Conservation (phyloP, 2,888 invertebrate genomes). For the Hirtodrosophila confusa region DNA sequence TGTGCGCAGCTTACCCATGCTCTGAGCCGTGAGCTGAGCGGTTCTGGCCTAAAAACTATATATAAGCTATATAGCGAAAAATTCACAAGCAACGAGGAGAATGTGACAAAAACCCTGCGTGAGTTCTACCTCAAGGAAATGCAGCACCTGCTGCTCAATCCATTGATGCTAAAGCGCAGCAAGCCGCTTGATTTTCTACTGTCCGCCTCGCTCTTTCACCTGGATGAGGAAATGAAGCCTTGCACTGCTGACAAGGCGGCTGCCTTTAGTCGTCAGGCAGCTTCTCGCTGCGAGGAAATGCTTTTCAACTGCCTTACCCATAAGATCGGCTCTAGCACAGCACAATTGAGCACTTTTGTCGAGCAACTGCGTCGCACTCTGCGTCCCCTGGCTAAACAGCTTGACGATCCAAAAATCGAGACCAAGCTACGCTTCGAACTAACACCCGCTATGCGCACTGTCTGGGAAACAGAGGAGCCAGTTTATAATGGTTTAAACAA, state of each 20-base stretch:
- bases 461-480: slow-evolving; percentile 34
- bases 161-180: slow-evolving; percentile 12
- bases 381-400: slow-evolving; percentile 8
- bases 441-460: not conserved
- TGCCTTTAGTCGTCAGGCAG: slow-evolving; percentile 41
- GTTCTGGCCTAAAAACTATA: slow-evolving; percentile 7
- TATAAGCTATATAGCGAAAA: slow-evolving; percentile 32
- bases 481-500: not conserved
- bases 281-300: slow-evolving; percentile 51
- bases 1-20: slow-evolving; percentile 32
- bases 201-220: slow-evolving; percentile 27
- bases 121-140: slow-evolving; percentile 14
- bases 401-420: slow-evolving; percentile 13
- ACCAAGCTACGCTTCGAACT: slow-evolving; percentile 28
- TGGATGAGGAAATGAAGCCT: slow-evolving; percentile 35
- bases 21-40: slow-evolving; percentile 27
- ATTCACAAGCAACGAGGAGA: slow-evolving; percentile 7
- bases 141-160: slow-evolving; percentile 37
- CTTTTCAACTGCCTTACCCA: slow-evolving; percentile 36
- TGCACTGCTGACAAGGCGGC: slow-evolving; percentile 37
- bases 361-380: slow-evolving; percentile 19
- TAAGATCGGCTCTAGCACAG: slow-evolving; percentile 6
- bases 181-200: slow-evolving; percentile 32
- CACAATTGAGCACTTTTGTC: slow-evolving; percentile 6
- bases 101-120: not conserved